These are phyloP conservation scores for Cryptoprocta ferox DNA, from an alignment of 2,797 vertebrate species.

Conservation along the genomic window DNA sequence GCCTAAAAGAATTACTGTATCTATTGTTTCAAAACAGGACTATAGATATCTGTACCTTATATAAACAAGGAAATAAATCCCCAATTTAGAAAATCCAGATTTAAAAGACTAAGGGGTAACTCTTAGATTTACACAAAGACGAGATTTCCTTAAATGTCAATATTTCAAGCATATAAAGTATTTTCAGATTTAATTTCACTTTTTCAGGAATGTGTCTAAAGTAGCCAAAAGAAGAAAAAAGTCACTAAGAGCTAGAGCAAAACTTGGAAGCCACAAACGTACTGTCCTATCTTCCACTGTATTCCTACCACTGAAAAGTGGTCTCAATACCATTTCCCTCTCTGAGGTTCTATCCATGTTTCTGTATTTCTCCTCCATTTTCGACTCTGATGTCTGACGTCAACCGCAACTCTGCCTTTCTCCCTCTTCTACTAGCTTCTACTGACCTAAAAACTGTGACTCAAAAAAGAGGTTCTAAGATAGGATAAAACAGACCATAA, in stretches of 20 bases:
- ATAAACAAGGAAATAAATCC: constrained; percentile 49
- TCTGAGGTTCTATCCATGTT: not conserved
- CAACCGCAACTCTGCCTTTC: not conserved
- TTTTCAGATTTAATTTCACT: not conserved
- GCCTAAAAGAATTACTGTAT: constrained; percentile 2
- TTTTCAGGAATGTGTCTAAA: constrained; percentile 7
- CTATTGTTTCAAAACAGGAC: not conserved
- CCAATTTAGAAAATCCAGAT: constrained; percentile 38
- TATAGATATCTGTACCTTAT: not conserved
- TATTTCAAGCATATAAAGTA: constrained; percentile 49
- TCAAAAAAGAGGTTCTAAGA: not conserved
- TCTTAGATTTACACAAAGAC: constrained; percentile 26
- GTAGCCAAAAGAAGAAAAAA: constrained; percentile 2
- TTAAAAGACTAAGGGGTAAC: constrained; percentile 23
- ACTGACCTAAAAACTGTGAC: not conserved
- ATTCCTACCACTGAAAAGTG: not conserved
- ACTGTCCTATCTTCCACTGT: not conserved
- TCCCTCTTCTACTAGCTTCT: constrained; percentile 2
- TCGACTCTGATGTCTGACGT: not conserved
- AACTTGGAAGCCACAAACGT: not conserved
- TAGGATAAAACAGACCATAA: not conserved
- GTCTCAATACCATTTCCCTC: not conserved
- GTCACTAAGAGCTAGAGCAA: constrained; percentile 41
- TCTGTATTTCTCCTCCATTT: not conserved
- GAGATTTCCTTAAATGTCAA: constrained; percentile 22